A percentile compares a stretch with the other conserved stretches of the same genome.
phyloP scores from a whole-genome alignment of 2,113 vertebrate species.

The Plectropomus leopardus region DNA sequence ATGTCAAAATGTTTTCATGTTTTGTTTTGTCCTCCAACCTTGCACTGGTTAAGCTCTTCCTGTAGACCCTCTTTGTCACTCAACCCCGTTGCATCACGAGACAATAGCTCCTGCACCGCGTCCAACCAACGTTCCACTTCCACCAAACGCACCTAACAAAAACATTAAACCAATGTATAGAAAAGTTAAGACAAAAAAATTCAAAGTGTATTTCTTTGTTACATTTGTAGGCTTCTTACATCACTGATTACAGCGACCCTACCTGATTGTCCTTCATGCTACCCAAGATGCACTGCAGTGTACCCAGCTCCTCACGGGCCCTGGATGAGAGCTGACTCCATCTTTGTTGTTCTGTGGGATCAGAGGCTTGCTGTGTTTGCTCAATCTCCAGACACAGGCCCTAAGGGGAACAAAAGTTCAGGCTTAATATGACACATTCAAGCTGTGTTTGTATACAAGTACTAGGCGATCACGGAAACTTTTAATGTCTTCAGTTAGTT shows the following conservation, averaged over 20 bases:
- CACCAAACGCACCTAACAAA: constrained; percentile 85
- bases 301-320: constrained; percentile 86
- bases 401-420: constrained; percentile 71
- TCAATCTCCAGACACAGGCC: constrained; percentile 87
- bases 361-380: constrained; percentile 87
- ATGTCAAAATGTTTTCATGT: background rate
- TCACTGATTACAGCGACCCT: constrained; percentile 35
- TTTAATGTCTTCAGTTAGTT: background rate
- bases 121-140: constrained; percentile 90
- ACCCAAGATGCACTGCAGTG: constrained; percentile 89
- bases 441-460: background rate
- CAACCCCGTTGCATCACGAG: constrained; percentile 83
- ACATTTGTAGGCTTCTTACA: background rate
- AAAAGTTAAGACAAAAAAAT: background rate
- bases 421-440: constrained; percentile 4
- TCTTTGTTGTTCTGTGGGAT: constrained; percentile 84
- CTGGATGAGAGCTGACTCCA: constrained; percentile 89
- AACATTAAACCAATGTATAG: background rate
- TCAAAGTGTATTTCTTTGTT: too few relatives aligned
- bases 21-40: constrained; percentile 80
- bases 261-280: constrained; percentile 93
- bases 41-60: constrained; percentile 91
- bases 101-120: constrained; percentile 88
- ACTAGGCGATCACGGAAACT: background rate
- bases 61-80: constrained; percentile 84